Conservation (phyloP, 2,797 vertebrate genomes). For the Helicolenus hilgendorfi region DNA sequence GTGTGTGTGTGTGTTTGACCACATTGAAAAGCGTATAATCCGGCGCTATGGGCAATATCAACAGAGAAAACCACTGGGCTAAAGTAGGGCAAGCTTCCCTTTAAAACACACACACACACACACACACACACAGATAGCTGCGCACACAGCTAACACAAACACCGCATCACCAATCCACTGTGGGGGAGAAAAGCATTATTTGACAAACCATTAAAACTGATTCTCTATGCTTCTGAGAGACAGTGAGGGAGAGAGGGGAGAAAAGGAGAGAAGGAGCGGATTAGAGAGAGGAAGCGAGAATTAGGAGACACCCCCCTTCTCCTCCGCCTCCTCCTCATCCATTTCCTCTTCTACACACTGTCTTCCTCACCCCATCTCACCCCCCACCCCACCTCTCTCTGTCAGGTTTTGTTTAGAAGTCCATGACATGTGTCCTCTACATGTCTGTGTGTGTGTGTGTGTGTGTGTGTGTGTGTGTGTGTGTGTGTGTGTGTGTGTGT, state of each 20-base stretch:
- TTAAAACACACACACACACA: slow-evolving; percentile 65
- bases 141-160: slow-evolving; percentile 69
- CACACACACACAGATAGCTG: slow-evolving; percentile 22
- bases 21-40: slow-evolving; percentile 83
- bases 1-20: slow-evolving; percentile 58
- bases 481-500: slow-evolving; percentile 3
- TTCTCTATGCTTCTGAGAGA: slow-evolving; percentile 83
- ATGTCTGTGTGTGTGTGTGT: slow-evolving; percentile 21
- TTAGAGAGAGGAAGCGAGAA: slow-evolving; percentile 75
- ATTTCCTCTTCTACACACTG: slow-evolving; percentile 25
- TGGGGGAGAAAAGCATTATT: slow-evolving; percentile 84
- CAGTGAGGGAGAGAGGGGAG: slow-evolving; percentile 50
- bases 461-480: slow-evolving; percentile 15
- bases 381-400: slow-evolving; percentile 43
- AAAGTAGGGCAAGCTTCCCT: slow-evolving; percentile 86
- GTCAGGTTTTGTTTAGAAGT: slow-evolving; percentile 74
- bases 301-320: slow-evolving; percentile 51
- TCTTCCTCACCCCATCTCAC: slow-evolving; percentile 20
- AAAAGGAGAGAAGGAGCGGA: slow-evolving; percentile 40
- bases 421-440: slow-evolving; percentile 75
- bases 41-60: slow-evolving; percentile 82
- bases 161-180: slow-evolving; percentile 78
- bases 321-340: background rate
- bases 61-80: slow-evolving; percentile 81
- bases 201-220: slow-evolving; percentile 88